Evolutionary conservation across 2,888 invertebrate species (phyloP).

Genomic region (Anoplius nigerrimus): DNA sequence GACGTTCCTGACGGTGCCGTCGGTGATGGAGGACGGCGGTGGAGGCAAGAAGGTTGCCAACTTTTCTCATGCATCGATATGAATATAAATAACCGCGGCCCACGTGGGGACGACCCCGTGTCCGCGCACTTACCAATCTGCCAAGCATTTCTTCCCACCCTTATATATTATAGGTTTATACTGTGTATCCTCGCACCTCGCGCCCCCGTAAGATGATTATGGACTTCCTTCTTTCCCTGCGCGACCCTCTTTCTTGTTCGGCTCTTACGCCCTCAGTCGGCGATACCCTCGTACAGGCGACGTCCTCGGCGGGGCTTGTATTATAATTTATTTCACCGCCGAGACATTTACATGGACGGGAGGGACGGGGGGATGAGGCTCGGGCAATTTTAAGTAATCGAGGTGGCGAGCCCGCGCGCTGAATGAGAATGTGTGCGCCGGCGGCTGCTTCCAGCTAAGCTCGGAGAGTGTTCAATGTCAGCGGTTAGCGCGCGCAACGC

Average conservation of each 20-base stretch:
- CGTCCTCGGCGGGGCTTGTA: too few relatives aligned
- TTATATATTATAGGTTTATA: slow-evolving; percentile 27
- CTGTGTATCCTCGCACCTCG: slow-evolving; percentile 23
- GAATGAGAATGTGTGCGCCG: too few relatives aligned
- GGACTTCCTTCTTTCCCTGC: slow-evolving; percentile 9
- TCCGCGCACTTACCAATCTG: slow-evolving; percentile 39
- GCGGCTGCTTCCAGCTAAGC: too few relatives aligned
- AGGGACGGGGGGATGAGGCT: too few relatives aligned
- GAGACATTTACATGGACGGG: too few relatives aligned
- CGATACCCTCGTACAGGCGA: too few relatives aligned
- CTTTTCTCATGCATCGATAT: slow-evolving; percentile 66
- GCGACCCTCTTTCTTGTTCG: neutral
- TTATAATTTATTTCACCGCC: too few relatives aligned
- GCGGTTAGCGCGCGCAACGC: too few relatives aligned
- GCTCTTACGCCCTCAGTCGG: neutral
- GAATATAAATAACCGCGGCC: slow-evolving; percentile 62
- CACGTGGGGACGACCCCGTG: slow-evolving; percentile 34
- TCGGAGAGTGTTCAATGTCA: too few relatives aligned
- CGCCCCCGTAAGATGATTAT: slow-evolving; percentile 36
- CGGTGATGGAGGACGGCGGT: slow-evolving; percentile 15
- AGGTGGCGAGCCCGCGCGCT: too few relatives aligned
- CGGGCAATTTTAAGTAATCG: too few relatives aligned
- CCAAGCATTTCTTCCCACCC: slow-evolving; percentile 25
- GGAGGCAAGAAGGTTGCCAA: slow-evolving; percentile 56
- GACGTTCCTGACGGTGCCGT: slow-evolving; percentile 19